These are phyloP conservation scores for Andrena bucephala DNA, from an alignment of 2,888 invertebrate genomes.

Conservation along the genomic window DNA sequence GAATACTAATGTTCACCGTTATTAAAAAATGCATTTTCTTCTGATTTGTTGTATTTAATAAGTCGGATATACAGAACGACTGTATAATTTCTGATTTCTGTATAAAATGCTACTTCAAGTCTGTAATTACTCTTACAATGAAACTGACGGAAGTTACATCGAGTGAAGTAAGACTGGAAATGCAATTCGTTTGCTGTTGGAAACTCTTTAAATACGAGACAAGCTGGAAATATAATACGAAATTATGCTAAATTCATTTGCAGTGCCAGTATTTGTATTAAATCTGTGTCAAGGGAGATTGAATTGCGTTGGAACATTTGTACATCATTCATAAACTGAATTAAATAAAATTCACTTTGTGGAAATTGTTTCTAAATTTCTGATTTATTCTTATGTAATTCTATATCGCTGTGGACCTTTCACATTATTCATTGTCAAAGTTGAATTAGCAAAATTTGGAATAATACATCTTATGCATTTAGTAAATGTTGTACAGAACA, in stretches of 20 bases:
- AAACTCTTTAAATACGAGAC: not conserved
- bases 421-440: conserved; percentile 1
- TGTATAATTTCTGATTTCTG: not conserved
- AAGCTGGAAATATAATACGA: not conserved
- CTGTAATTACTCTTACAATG: not conserved
- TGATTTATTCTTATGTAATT: conserved; percentile 6
- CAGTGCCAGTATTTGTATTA: not conserved
- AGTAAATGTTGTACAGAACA: no score
- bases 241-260: not conserved
- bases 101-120: not conserved
- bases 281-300: not conserved
- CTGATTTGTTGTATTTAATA: not conserved
- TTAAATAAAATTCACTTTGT: conserved; percentile 6
- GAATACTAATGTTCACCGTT: no score
- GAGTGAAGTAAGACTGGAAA: not conserved
- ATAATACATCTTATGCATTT: no score
- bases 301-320: not conserved
- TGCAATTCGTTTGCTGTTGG: not conserved
- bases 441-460: not conserved
- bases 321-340: not conserved
- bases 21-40: not conserved
- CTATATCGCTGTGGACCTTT: not conserved
- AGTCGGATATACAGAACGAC: not conserved
- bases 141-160: not conserved
- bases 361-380: conserved; percentile 8